Evolutionary conservation across 2,113 vertebrate species (phyloP).

Genomic region (Centropus bengalensis): DNA sequence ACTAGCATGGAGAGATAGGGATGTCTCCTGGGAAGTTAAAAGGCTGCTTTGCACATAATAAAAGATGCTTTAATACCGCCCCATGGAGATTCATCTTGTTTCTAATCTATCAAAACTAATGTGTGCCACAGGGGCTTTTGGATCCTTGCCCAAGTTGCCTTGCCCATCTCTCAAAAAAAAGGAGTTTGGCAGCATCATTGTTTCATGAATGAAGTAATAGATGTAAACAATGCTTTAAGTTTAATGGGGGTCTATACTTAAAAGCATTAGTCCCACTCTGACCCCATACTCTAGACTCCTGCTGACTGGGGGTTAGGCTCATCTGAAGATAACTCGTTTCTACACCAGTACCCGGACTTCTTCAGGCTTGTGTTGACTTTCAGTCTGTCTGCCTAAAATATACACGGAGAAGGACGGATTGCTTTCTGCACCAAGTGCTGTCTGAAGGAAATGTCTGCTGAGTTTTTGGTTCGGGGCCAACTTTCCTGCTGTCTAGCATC

Average conservation of each 20-base stretch:
- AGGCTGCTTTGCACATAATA: constrained; percentile 48
- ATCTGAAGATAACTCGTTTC: constrained; percentile 65
- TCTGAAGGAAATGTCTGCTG: constrained; percentile 68
- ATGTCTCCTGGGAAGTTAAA: constrained; percentile 53
- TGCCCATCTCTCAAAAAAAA: constrained; percentile 17
- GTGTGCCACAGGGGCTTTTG: constrained; percentile 29
- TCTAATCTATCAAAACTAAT: constrained; percentile 61
- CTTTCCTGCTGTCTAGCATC: constrained; percentile 64
- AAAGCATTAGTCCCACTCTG: constrained; percentile 47
- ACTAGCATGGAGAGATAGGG: constrained; percentile 36
- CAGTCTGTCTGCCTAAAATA: constrained; percentile 59
- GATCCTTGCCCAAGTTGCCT: constrained; percentile 10
- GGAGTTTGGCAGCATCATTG: constrained; percentile 28
- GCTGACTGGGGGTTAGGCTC: constrained; percentile 25
- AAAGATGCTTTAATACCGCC: constrained; percentile 36
- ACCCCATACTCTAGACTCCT: constrained; percentile 53
- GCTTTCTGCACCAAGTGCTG: constrained; percentile 21
- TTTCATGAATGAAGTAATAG: constrained; percentile 59
- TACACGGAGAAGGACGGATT: constrained; percentile 49
- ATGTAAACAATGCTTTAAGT: constrained; percentile 13
- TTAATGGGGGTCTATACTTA: constrained; percentile 44
- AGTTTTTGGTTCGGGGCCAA: constrained; percentile 55
- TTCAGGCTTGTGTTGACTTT: constrained; percentile 52
- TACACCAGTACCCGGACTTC: constrained; percentile 6
- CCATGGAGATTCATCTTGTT: constrained; percentile 47